Evolutionary conservation across 2,888 invertebrate genomes (phyloP), one percentile per base, ranked within the genome.

Genomic region (Caenorhabditis imperialis): DNA sequence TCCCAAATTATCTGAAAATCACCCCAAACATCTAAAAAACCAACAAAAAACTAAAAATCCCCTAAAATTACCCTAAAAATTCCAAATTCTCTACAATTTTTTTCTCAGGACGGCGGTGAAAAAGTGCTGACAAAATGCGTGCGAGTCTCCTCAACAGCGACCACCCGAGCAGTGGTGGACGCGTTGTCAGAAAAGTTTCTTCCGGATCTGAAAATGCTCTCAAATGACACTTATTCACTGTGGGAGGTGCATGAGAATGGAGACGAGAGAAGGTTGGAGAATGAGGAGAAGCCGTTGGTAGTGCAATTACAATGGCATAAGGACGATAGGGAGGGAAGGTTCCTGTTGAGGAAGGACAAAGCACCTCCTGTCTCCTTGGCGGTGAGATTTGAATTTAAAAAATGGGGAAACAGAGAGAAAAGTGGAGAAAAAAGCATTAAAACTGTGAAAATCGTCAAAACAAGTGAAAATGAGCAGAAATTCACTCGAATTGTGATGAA

Each of bases 241-340:
- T 93, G 92, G 89, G 93, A 93, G 48, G 81, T 92, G 45, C 93
- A 93, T 85, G 92, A 92, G 81, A 92, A 92, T 88, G 92, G 92
- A 89, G 92, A 95, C 89, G 98, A 99, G 90, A 91, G 98, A 74
- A 92, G 93, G 85, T 91, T 99, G 88, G 92, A 93, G 81, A 92
- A 93, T 22, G 94, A 94, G 86, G 98, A 99, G 90, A 94, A 95
- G 88, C 98, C 99, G 0, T 91, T 99, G 75, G 91, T 96, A 75
- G 97, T 99, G 69, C 99, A 99, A 90, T 92, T 99, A 63, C 97
- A 96, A 91, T 99, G 99, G 99, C 97, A 98, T 89, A 94, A 95
- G 70, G 98, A 99, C 89, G 98, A 99, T 89, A 91, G 97, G 57
- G 99, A 99, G 90, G 99, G 99, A 27, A 92, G 98, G 74, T 99